Evolutionary conservation across 2,797 vertebrate species (phyloP), one percentile per base, ranked within the genome.

Genomic region (Coendou prehensilis): DNA sequence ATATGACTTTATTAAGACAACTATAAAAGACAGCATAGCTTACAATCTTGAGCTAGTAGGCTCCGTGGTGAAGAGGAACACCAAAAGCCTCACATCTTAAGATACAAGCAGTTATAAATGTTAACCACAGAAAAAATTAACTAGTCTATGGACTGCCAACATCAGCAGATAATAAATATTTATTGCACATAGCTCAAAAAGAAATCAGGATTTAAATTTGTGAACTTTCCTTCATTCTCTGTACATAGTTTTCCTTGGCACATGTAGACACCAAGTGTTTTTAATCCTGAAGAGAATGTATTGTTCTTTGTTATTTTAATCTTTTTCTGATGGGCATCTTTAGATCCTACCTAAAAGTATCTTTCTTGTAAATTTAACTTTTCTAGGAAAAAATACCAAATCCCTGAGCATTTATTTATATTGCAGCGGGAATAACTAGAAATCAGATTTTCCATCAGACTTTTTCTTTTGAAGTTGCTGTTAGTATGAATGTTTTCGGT

Each of bases 231-330:
- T 95, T 96, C 54, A 30, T 86, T 93, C 97, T 93, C 69, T n/a
- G 63, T 76, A 57, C 54, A n/a, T 20, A 52, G 50, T 75, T 56
- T 94, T 95, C 33, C 47, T 88, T 87, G 86, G 69, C 45, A 92
- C 30, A n/a, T 30, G 8, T 41, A 82, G 56, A 82, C 81, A 95
- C 61, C 63, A 93, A 91, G 28, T 91, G 61, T 61, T 96, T 97
- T 97, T 97, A 93, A 97, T 96, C 69, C 86, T 95, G 59, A 93
- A 47, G 47, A 89, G 95, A 95, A 94, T 87, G 10, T 61, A 20
- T 1, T 64, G 52, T 89, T 96, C 94, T 80, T 81, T 18, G 37
- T 90, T 85, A 33, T 89, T 96, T 95, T 93, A 75, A 91, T 17
- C 10, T 91, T 97, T 96, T 93, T 71, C 26, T 17, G 59, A 15